phyloP scores from a whole-genome alignment of 2,113 vertebrate genomes.

The Antigone vipio region DNA sequence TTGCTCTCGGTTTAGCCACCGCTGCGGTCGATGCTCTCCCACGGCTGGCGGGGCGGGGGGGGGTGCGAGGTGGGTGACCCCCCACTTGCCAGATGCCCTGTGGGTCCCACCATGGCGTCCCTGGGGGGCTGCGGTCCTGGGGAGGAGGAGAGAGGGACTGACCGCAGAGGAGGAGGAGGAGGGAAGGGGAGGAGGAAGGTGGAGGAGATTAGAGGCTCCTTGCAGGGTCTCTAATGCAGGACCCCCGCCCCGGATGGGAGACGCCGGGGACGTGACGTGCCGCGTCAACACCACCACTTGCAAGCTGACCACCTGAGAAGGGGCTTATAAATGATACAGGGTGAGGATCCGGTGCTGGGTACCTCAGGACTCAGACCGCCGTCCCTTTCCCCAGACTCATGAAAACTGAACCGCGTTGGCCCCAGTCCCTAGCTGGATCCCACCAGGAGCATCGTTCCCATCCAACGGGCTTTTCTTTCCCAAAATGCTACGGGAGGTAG shows the following conservation, averaged over 20 bases:
- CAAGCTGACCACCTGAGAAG: not conserved
- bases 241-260: not conserved
- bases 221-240: accelerated
- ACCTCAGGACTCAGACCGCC: not conserved
- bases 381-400: not conserved
- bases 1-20: not conserved
- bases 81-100: not conserved
- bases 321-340: accelerated
- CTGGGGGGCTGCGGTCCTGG: not conserved
- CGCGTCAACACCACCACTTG: accelerated
- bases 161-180: not conserved
- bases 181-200: not conserved
- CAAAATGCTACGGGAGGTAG: accelerated
- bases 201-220: not conserved
- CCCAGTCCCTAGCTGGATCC: not conserved
- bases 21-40: not conserved
- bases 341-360: not conserved
- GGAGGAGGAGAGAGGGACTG: not conserved
- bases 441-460: not conserved
- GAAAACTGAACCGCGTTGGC: not conserved
- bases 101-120: not conserved
- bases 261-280: not conserved
- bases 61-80: not conserved
- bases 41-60: accelerated
- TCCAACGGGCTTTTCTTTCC: not conserved